Conservation (phyloP, 2,797 vertebrate species). For the Gymnothorax reevesii region DNA sequence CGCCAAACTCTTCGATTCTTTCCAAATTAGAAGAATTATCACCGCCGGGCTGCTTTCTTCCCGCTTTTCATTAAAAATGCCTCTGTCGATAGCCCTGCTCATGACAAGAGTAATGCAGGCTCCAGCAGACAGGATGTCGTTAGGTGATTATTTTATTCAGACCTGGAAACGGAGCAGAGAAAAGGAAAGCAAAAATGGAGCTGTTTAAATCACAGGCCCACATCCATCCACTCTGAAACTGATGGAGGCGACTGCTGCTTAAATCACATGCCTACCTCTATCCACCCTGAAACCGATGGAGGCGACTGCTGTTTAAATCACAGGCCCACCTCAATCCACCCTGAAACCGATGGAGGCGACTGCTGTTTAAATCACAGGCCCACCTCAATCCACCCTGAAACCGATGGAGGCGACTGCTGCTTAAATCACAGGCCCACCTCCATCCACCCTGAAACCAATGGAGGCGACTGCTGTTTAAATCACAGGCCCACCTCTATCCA, state of each 20-base stretch:
- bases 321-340: not conserved
- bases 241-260: not conserved
- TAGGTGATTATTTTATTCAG: conserved; percentile 56
- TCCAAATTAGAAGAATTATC: conserved; percentile 62
- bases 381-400: not conserved
- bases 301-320: not conserved
- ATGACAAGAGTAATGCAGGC: conserved; percentile 55
- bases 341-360: not conserved
- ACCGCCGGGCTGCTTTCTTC: conserved; percentile 50
- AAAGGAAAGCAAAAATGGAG: conserved; percentile 31
- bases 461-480: not conserved
- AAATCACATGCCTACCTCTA: not conserved
- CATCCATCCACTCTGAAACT: not conserved
- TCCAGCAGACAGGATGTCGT: conserved; percentile 55
- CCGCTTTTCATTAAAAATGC: conserved; percentile 60
- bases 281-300: not conserved
- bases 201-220: not conserved
- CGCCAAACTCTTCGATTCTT: conserved; percentile 64
- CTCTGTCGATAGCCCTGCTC: conserved; percentile 60
- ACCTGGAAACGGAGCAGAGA: conserved; percentile 36
- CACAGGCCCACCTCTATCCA: not conserved
- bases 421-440: not conserved
- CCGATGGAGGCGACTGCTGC: not conserved
- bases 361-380: not conserved
- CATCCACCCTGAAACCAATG: not conserved